Percentiles rank a stretch among this genome's conserved stretches.
Conservation (phyloP, 2,888 invertebrate genomes). For the Deroplatys truncata region DNA sequence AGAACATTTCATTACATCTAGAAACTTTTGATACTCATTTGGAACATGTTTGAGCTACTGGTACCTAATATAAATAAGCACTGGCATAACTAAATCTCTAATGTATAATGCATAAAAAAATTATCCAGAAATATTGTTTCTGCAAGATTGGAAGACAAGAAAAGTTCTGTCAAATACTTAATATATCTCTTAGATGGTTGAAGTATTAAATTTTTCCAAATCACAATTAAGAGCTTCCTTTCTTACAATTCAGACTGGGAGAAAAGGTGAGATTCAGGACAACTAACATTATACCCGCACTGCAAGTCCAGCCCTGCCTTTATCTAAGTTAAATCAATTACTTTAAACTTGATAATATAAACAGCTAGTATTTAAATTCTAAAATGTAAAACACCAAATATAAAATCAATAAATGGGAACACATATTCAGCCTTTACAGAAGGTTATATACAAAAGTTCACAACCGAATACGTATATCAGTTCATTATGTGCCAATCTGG, state of each 20-base stretch:
- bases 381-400: neutral
- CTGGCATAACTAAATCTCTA: too few relatives aligned
- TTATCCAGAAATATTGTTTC: too few relatives aligned
- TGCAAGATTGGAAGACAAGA: too few relatives aligned
- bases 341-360: neutral
- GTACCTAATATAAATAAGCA: too few relatives aligned
- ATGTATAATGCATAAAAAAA: too few relatives aligned
- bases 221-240: neutral
- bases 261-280: neutral
- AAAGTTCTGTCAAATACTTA: too few relatives aligned
- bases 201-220: neutral
- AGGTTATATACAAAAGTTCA: neutral
- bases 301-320: neutral
- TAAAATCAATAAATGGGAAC: neutral
- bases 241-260: neutral
- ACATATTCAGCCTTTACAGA: constrained; percentile 1
- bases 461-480: constrained; percentile 14
- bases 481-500: constrained; percentile 45
- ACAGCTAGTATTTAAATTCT: neutral
- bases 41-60: too few relatives aligned
- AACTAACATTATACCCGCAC: too few relatives aligned
- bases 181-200: neutral
- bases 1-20: too few relatives aligned
- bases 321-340: neutral
- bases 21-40: too few relatives aligned